phyloP scores from a whole-genome alignment of 2,888 invertebrate genomes.

The Cordylochernes scorpioides region DNA sequence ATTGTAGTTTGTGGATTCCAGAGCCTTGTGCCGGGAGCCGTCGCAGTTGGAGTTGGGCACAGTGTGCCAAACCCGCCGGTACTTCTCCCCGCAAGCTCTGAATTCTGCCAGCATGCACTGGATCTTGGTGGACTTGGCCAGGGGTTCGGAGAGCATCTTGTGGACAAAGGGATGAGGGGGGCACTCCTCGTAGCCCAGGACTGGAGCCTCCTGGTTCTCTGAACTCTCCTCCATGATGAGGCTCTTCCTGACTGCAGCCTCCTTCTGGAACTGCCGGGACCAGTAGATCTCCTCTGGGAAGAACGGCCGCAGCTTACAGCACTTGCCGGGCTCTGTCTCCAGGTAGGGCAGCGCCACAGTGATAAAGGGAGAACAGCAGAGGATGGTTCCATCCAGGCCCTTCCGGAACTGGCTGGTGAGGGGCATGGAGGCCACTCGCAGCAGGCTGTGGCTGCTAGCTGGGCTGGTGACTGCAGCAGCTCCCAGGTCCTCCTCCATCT shows the following conservation, averaged over 20 bases:
- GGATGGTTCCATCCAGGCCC: constrained; percentile 38
- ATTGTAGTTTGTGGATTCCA: too few relatives aligned
- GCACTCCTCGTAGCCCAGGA: constrained; percentile 1
- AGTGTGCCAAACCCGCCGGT: too few relatives aligned
- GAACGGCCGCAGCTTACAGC: constrained; percentile 40
- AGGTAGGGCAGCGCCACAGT: constrained; percentile 58
- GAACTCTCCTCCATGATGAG: too few relatives aligned
- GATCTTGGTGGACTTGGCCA: not conserved
- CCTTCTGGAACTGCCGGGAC: constrained; percentile 25
- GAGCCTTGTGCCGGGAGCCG: too few relatives aligned
- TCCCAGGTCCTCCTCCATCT: constrained; percentile 23
- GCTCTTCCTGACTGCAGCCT: constrained; percentile 7
- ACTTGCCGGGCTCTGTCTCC: constrained; percentile 52
- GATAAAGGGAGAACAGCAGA: constrained; percentile 64
- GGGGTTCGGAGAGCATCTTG: not conserved
- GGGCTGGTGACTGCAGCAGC: too few relatives aligned
- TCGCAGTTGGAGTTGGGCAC: too few relatives aligned
- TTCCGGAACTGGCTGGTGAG: constrained; percentile 41
- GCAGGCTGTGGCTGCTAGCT: constrained; percentile 5
- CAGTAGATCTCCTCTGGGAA: constrained; percentile 45
- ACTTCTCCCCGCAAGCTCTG: constrained; percentile 59
- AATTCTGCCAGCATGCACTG: constrained; percentile 63
- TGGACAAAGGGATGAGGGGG: constrained; percentile 6
- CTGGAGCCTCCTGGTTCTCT: constrained; percentile 2
- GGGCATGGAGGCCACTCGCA: constrained; percentile 13